These are phyloP conservation scores for Lysiphlebus fabarum DNA, from an alignment of 1,140 invertebrate species.

Conservation along the genomic window DNA sequence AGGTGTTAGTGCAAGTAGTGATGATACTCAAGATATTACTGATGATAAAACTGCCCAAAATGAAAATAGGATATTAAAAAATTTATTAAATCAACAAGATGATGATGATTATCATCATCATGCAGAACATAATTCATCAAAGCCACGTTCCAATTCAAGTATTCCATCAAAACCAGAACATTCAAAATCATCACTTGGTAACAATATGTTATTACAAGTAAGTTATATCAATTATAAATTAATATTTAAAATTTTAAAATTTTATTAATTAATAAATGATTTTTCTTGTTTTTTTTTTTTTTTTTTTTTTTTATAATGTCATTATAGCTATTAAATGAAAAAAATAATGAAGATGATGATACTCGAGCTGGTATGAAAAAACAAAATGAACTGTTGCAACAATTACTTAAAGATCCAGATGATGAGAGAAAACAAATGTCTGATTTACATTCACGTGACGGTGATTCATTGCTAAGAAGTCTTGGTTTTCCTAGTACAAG, in stretches of 20 bases:
- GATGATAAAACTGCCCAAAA: conserved; percentile 46
- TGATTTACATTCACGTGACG: conserved; percentile 47
- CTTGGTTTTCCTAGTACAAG: conserved; percentile 60
- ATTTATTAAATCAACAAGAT: conserved; percentile 76
- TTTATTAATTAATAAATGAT: conserved; percentile 8
- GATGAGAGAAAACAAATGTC: conserved; percentile 42
- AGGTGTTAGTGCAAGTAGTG: conserved; percentile 50
- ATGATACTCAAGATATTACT: conserved; percentile 49
- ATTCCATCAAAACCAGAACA: conserved; percentile 42
- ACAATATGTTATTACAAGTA: conserved; percentile 76
- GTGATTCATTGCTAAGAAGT: conserved; percentile 60
- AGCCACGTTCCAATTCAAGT: conserved; percentile 40
- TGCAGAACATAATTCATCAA: conserved; percentile 41
- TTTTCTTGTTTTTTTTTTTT: conserved; percentile 3
- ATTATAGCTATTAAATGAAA: conserved; percentile 76
- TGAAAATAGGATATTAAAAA: conserved; percentile 69
- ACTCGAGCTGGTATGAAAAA: conserved; percentile 60
- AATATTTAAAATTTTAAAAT: conserved; percentile 8
- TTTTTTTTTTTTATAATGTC: conserved; percentile 38
- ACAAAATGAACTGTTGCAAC: conserved; percentile 73
- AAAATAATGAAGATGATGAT: conserved; percentile 73
- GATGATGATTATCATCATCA: conserved; percentile 62
- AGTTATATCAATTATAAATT: conserved; percentile 16
- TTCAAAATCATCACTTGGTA: conserved; percentile 50
- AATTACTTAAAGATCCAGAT: conserved; percentile 69